Conservation (phyloP, 2,888 invertebrate genomes). For the Volucella bombylans region DNA sequence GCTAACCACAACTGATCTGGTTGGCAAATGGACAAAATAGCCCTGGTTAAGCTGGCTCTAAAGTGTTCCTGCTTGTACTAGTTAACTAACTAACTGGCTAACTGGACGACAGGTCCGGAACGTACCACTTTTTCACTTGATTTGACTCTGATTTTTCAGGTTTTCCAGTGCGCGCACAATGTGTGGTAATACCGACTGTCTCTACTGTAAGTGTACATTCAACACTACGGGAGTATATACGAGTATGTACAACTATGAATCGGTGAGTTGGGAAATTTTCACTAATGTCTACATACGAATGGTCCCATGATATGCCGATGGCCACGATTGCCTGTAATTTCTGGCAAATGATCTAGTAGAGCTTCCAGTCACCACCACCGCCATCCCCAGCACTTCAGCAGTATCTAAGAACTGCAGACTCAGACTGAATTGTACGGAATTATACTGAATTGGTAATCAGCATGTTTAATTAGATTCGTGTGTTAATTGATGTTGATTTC, state of each 20-base stretch:
- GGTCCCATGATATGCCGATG: not conserved
- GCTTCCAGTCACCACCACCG: not conserved
- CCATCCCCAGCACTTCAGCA: too few relatives aligned
- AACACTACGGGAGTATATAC: not conserved
- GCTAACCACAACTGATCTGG: constrained; percentile 52
- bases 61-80: constrained; percentile 25
- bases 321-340: constrained; percentile 16
- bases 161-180: constrained; percentile 64
- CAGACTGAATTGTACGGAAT: not conserved
- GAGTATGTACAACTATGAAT: not conserved
- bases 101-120: constrained; percentile 71
- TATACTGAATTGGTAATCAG: constrained; percentile 51
- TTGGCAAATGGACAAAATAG: constrained; percentile 72
- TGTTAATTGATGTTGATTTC: constrained; percentile 64
- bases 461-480: constrained; percentile 62
- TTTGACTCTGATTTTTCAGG: constrained; percentile 69
- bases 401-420: not conserved
- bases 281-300: constrained; percentile 22
- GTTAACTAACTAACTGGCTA: constrained; percentile 68
- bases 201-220: not conserved
- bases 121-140: constrained; percentile 74
- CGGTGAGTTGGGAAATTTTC: constrained; percentile 66
- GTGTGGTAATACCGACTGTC: constrained; percentile 56
- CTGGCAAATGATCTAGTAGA: constrained; percentile 48
- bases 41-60: constrained; percentile 10